Evolutionary conservation across 2,888 invertebrate species (phyloP).

Genomic region (Chesias legatella): DNA sequence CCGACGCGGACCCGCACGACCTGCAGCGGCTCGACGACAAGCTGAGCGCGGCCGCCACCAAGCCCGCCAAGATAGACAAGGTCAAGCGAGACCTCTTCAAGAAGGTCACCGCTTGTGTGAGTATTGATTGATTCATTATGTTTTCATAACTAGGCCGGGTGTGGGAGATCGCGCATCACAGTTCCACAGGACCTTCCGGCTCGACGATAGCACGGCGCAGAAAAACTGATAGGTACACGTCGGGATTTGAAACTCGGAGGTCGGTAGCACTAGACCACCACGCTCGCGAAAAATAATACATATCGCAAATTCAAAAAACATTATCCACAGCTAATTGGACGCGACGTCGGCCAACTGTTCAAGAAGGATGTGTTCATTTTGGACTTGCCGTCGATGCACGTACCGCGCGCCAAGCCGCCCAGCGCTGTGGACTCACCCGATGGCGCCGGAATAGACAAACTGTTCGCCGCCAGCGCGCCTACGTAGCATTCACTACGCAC

Average conservation of each 20-base stretch:
- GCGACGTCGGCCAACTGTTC: slow-evolving; percentile 92
- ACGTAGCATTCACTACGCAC: slow-evolving; percentile 42
- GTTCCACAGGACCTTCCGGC: no score
- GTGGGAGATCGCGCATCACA: no score
- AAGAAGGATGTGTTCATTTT: slow-evolving; percentile 92
- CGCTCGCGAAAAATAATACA: no score
- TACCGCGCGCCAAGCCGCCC: slow-evolving; percentile 54
- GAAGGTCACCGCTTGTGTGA: slow-evolving; percentile 90
- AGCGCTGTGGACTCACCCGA: slow-evolving; percentile 55
- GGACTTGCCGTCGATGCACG: slow-evolving; percentile 86
- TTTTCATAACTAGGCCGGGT: not conserved
- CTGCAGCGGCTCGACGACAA: slow-evolving; percentile 93
- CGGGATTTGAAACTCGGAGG: no score
- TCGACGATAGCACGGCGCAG: no score
- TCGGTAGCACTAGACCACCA: no score
- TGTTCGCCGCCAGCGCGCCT: slow-evolving; percentile 57
- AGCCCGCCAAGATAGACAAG: slow-evolving; percentile 91
- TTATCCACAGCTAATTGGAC: slow-evolving; percentile 85
- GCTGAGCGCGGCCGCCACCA: slow-evolving; percentile 81
- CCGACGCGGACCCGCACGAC: slow-evolving; percentile 89
- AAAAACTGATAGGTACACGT: no score
- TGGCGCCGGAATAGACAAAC: slow-evolving; percentile 52
- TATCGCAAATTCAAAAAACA: not conserved
- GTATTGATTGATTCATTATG: slow-evolving; percentile 25
- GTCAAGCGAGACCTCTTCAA: slow-evolving; percentile 95